Evolutionary conservation across 92 coral and sea anemone genomes (phyloP).

Genomic region (Chrysogorgia sp.): DNA sequence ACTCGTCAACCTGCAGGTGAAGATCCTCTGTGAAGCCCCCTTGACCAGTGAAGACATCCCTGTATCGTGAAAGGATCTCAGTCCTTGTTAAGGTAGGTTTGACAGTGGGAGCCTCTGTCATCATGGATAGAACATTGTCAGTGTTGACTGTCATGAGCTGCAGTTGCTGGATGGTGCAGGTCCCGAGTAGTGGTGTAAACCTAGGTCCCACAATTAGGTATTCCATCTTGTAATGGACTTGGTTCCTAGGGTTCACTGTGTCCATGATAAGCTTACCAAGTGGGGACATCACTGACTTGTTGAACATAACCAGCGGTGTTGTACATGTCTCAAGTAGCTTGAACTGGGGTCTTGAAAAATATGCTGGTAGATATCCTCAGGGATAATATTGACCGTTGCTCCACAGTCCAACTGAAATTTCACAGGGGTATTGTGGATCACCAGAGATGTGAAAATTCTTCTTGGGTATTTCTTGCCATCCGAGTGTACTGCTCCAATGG

Average conservation of each 20-base stretch:
- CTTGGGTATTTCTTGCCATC: constrained; percentile 20
- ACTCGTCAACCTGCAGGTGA: constrained; percentile 48
- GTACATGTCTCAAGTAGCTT: too few relatives aligned
- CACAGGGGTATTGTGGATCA: constrained; percentile 32
- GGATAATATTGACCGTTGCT: too few relatives aligned
- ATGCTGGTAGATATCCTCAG: too few relatives aligned
- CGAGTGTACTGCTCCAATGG: background rate
- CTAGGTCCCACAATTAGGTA: constrained; percentile 42
- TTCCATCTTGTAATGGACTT: constrained; percentile 11
- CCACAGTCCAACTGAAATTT: constrained; percentile 43
- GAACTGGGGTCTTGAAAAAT: too few relatives aligned
- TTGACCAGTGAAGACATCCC: constrained; percentile 55
- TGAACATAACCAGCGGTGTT: too few relatives aligned
- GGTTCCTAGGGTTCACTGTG: constrained; percentile 46
- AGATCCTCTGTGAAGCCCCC: constrained; percentile 44
- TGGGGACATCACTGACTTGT: constrained; percentile 22
- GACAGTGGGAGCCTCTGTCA: background rate
- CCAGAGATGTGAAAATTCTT: constrained; percentile 45
- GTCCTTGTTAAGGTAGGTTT: constrained; percentile 16
- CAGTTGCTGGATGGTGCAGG: constrained; percentile 47
- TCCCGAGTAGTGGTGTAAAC: constrained; percentile 37
- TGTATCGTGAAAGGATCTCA: constrained; percentile 13
- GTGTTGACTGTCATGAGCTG: constrained; percentile 41
- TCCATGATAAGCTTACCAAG: constrained; percentile 34
- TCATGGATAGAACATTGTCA: constrained; percentile 32